These are phyloP conservation scores for Cliona cf. orientalis DNA, from an alignment of 37 sponge, comb jelly and placozoan genomes.

Conservation along the genomic window DNA sequence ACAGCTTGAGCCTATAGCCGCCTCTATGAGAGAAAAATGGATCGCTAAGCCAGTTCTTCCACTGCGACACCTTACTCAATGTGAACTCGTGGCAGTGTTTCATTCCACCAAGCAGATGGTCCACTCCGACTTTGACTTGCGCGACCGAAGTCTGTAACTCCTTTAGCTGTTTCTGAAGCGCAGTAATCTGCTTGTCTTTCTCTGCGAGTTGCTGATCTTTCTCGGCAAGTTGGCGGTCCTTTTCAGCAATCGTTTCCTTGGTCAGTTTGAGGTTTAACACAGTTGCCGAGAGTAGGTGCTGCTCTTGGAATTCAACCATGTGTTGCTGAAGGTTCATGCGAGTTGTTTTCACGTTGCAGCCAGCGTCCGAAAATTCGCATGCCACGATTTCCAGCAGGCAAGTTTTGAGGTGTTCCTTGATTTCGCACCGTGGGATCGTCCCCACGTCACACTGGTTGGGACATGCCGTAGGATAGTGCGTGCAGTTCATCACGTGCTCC, in stretches of 20 bases:
- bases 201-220: no score
- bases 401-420: slow-evolving; percentile 12
- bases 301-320: slow-evolving; percentile 2
- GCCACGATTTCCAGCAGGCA: slow-evolving; percentile 26
- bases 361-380: slow-evolving; percentile 40
- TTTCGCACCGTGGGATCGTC: slow-evolving; percentile 9
- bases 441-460: slow-evolving; percentile 23
- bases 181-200: no score
- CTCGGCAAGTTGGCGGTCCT: no score
- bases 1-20: no score
- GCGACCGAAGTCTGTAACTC: no score
- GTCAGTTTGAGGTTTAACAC: slow-evolving; percentile 9
- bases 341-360: slow-evolving; percentile 11
- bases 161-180: no score
- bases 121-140: no score
- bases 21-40: no score
- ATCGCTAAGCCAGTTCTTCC: no score
- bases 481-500: slow-evolving; percentile 10
- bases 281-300: slow-evolving; percentile 14
- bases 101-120: no score
- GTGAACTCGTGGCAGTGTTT: no score
- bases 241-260: not conserved
- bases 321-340: slow-evolving; percentile 8
- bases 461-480: slow-evolving; percentile 20
- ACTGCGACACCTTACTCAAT: no score